A percentile compares a stretch with the other conserved stretches of the same genome.
Evolutionary conservation across 1,140 invertebrate species (phyloP).

Genomic region (Meloidogyne hapla): DNA sequence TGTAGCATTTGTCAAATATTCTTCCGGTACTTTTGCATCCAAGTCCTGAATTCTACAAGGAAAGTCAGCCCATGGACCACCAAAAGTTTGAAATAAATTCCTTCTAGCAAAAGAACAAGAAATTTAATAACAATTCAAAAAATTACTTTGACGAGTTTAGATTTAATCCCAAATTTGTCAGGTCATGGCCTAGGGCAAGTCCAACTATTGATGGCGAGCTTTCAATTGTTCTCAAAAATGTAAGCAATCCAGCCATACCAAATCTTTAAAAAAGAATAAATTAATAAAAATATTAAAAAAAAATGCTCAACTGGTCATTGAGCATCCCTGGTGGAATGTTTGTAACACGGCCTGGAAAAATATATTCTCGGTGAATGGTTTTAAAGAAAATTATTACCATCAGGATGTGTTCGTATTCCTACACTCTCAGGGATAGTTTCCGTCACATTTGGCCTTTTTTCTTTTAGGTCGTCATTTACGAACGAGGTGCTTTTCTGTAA

Average conservation of each 20-base stretch:
- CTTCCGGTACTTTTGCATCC: conserved; percentile 94
- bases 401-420: conserved; percentile 41
- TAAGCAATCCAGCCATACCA: conserved; percentile 93
- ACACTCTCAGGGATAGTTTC: conserved; percentile 16
- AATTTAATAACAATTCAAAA: conserved; percentile 8
- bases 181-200: conserved; percentile 89
- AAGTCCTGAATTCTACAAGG: conserved; percentile 91
- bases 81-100: conserved; percentile 91
- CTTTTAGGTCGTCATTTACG: conserved; percentile 8
- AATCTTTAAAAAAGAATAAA: conserved; percentile 73
- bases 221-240: conserved; percentile 94
- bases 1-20: conserved; percentile 87
- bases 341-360: conserved; percentile 74
- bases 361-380: not conserved
- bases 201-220: conserved; percentile 72
- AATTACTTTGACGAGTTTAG: conserved; percentile 86
- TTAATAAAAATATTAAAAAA: not conserved
- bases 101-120: conserved; percentile 48
- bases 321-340: conserved; percentile 98
- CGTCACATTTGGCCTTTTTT: conserved; percentile 8
- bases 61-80: conserved; percentile 93
- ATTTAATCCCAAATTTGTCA: conserved; percentile 93
- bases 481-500: not conserved
- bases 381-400: conserved; percentile 24
- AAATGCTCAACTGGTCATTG: conserved; percentile 68